Percentiles rank a stretch among this genome's conserved stretches.
phyloP scores from a whole-genome alignment of 2,113 vertebrate genomes.

The Kobus ellipsiprymnus region DNA sequence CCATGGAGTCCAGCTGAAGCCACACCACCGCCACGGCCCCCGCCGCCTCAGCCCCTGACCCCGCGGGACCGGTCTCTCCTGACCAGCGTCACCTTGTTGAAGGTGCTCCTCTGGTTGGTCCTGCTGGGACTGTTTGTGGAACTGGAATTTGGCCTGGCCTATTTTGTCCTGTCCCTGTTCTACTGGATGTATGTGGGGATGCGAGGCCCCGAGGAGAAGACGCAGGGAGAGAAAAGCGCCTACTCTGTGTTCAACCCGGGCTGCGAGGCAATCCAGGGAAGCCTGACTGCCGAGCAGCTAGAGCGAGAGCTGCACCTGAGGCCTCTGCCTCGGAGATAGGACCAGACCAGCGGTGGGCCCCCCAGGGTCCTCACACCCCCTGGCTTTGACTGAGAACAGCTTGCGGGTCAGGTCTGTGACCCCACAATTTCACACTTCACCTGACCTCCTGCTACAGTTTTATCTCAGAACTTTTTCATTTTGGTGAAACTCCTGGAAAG shows the following conservation, averaged over 20 bases:
- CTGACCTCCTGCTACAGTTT: background rate
- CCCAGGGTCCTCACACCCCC: background rate
- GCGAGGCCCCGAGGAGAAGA: slow-evolving; percentile 79
- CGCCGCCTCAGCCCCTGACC: background rate
- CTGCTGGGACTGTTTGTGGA: slow-evolving; percentile 90
- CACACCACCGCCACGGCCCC: background rate
- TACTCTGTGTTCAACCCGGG: slow-evolving; percentile 97
- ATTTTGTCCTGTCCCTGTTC: slow-evolving; percentile 91
- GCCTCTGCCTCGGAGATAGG: slow-evolving; percentile 70
- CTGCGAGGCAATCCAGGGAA: slow-evolving; percentile 89
- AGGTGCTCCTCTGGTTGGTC: slow-evolving; percentile 91
- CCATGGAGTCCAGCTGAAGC: background rate
- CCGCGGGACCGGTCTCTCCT: slow-evolving; percentile 49
- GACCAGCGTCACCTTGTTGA: slow-evolving; percentile 82
- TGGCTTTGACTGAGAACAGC: background rate
- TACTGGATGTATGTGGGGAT: slow-evolving; percentile 94
- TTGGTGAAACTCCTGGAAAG: background rate
- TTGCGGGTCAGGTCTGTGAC: background rate
- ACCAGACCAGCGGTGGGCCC: fast-evolving
- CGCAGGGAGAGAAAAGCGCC: slow-evolving; percentile 89
- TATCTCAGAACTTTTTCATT: background rate
- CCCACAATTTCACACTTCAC: background rate
- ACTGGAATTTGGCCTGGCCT: slow-evolving; percentile 90
- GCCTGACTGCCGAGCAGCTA: slow-evolving; percentile 92
- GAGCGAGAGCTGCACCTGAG: slow-evolving; percentile 90